These are phyloP conservation scores for Empidonax traillii DNA, from an alignment of 2,113 vertebrate species.

Conservation along the genomic window DNA sequence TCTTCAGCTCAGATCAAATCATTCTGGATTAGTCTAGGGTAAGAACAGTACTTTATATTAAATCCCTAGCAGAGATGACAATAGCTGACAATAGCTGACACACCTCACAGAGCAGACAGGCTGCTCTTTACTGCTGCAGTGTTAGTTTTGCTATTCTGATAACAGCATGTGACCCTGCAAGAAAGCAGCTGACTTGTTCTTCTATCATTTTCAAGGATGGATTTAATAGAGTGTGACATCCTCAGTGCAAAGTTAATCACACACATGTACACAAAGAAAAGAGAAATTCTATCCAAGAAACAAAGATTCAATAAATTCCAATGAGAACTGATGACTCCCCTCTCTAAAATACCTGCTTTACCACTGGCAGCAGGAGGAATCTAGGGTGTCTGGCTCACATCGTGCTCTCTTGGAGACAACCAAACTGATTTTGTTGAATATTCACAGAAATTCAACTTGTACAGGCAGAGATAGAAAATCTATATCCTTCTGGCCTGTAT, in stretches of 20 bases:
- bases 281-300: background rate
- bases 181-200: background rate
- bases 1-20: background rate
- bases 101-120: background rate
- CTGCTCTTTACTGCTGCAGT: background rate
- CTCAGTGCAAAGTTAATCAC: background rate
- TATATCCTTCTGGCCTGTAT: background rate
- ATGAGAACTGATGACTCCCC: background rate
- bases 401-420: background rate
- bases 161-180: background rate
- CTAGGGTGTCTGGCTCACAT: background rate
- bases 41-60: background rate
- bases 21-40: background rate
- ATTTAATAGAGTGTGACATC: background rate
- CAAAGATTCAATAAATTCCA: background rate
- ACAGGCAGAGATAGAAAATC: background rate
- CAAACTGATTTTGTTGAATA: background rate
- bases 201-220: background rate
- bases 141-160: background rate
- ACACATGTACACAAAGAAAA: background rate
- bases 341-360: background rate
- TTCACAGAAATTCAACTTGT: background rate
- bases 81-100: background rate
- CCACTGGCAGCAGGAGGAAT: background rate
- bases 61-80: background rate